Evolutionary conservation across 2,113 vertebrate genomes (phyloP).

Genomic region (Nettapus auritus): DNA sequence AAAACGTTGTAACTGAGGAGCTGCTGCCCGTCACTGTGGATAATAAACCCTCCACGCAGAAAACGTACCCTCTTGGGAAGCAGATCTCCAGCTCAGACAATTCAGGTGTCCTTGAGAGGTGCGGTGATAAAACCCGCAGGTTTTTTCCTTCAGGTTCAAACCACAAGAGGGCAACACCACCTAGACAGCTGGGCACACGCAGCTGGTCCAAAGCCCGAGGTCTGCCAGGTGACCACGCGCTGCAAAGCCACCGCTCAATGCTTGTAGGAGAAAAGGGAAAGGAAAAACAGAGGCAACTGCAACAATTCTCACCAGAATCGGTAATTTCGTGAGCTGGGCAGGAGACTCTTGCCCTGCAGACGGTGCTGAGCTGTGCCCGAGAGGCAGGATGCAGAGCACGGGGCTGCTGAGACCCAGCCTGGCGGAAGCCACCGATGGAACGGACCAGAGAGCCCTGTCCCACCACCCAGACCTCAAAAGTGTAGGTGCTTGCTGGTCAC

Average conservation of each 20-base stretch:
- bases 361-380: fast-evolving
- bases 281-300: fast-evolving
- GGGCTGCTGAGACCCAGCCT: background rate
- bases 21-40: background rate
- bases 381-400: fast-evolving
- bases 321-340: background rate
- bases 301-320: background rate
- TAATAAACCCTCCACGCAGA: fast-evolving
- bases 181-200: fast-evolving
- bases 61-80: background rate
- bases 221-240: background rate
- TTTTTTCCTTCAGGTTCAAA: background rate
- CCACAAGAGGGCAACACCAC: background rate
- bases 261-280: background rate
- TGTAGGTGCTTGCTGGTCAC: background rate
- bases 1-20: background rate
- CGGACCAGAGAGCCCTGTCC: background rate
- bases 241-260: background rate
- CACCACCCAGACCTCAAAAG: background rate
- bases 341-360: background rate
- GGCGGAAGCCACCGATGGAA: background rate
- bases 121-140: background rate
- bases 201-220: background rate
- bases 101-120: background rate
- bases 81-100: background rate